phyloP scores from a whole-genome alignment of 2,888 invertebrate genomes.

The Neoascia interrupta region DNA sequence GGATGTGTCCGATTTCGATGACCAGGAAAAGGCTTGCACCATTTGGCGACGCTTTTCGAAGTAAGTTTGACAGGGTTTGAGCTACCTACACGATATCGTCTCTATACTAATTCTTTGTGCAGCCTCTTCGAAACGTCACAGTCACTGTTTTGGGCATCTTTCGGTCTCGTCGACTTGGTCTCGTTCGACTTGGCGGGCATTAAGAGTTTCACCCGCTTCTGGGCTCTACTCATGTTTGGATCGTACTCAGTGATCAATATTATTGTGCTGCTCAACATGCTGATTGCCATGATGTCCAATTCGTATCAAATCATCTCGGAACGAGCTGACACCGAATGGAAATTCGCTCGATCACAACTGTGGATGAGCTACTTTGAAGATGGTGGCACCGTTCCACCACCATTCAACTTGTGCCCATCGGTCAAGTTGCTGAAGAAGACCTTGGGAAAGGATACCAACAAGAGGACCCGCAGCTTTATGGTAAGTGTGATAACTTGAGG shows the following conservation, averaged over 20 bases:
- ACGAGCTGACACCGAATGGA: constrained; percentile 97
- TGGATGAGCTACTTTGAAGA: constrained; percentile 99
- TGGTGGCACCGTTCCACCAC: constrained; percentile 94
- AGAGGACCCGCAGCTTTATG: constrained; percentile 83
- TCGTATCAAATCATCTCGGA: constrained; percentile 99
- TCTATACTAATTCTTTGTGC: constrained; percentile 74
- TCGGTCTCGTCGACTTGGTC: constrained; percentile 95
- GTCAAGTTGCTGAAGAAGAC: constrained; percentile 85
- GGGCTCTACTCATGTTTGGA: constrained; percentile 98
- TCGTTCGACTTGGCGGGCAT: constrained; percentile 97
- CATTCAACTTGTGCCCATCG: constrained; percentile 96
- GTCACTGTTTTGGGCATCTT: constrained; percentile 98
- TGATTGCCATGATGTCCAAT: constrained; percentile 99
- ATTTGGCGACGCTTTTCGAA: constrained; percentile 95
- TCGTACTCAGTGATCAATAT: constrained; percentile 98
- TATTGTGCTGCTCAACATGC: constrained; percentile 97
- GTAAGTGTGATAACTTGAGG: constrained; percentile 80
- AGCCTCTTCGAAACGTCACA: constrained; percentile 98
- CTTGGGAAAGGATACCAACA: constrained; percentile 79
- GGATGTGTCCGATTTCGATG: constrained; percentile 91
- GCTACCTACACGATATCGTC: too few relatives aligned
- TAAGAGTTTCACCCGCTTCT: constrained; percentile 97
- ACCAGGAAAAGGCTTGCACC: constrained; percentile 89
- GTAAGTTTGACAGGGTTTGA: constrained; percentile 80
- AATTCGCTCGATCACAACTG: constrained; percentile 95